Base-by-base conservation (phyloP, 92 coral and sea anemone species). In the Epizoanthus rinbou region DNA sequence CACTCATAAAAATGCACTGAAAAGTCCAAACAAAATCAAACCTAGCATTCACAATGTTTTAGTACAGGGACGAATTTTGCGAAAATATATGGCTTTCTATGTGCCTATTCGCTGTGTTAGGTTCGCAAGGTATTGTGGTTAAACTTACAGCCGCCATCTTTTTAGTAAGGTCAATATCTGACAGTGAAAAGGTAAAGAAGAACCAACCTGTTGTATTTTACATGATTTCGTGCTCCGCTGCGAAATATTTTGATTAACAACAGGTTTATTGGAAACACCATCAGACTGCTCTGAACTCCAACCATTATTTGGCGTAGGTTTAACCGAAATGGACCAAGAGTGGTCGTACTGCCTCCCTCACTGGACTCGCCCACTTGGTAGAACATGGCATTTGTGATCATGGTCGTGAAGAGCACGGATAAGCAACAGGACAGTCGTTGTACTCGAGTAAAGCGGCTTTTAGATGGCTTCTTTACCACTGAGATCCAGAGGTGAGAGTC, bases 401-500 rank as follows among this genome's bases (percentile, higher is more conserved):
- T 95, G 45, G 95, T 89, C 24, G 92, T 87, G 66, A 91, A 93
- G 2, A 95, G 88, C 83, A 95, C 80, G 53, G 93, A 93, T 57
- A 95, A 54, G 68, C 95, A 91, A 31, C 97, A 95, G 10, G 97
- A 93, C 15, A 88, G 78, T 4, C 98, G 97, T 73, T 95, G 98
- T 16, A 95, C 92, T 21, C 98, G 98, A 6, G 98, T 88, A 52
- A 95, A 95, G 50, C 66, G 85, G 76, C 95, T 95, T 23, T 88
- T 78, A 5, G 97, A 92, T 37, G 98, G 97, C 72, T 93, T 95
- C 53, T 90, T 88, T 41, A 89, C 91, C 11, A 95, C 97, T 18
- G 98, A 95, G 79, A 95, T 82, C 98, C 98, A 95, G 21, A 95
- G 41, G 75, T 95, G 98, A 8, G 90, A 97, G 43, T 95, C 98